Evolutionary conservation across 2,797 vertebrate genomes (phyloP).

Genomic region (Oreochromis mossambicus): DNA sequence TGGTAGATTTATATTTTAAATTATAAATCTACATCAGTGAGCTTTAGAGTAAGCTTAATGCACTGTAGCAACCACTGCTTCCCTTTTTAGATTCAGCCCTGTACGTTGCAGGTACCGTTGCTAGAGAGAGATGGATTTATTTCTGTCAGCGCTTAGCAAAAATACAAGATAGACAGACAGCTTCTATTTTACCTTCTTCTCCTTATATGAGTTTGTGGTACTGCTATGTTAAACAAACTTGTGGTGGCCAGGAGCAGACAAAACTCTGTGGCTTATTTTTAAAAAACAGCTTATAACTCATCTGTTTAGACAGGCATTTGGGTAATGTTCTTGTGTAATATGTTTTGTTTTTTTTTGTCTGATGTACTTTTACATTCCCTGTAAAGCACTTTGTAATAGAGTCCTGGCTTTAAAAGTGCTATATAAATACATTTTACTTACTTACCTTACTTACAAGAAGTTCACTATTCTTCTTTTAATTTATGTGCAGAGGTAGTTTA

Average conservation of each 20-base stretch:
- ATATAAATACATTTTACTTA: background rate
- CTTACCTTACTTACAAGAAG: background rate
- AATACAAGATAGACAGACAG: background rate
- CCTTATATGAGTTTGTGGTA: background rate
- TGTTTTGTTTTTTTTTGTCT: fast-evolving
- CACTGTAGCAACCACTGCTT: background rate
- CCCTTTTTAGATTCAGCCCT: background rate
- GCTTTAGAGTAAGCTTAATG: background rate
- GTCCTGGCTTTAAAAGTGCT: background rate
- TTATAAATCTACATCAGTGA: background rate
- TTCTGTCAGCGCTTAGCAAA: background rate
- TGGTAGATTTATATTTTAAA: background rate
- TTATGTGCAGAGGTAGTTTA: background rate
- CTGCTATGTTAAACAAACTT: background rate
- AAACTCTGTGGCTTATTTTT: background rate
- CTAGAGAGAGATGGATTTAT: background rate
- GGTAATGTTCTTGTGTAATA: background rate
- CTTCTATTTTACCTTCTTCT: background rate
- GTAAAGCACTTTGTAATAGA: background rate
- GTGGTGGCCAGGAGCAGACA: background rate
- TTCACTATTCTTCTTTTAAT: background rate
- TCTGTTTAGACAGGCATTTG: background rate
- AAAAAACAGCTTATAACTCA: background rate
- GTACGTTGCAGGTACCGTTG: background rate
- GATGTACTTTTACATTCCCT: background rate